phyloP scores from a whole-genome alignment of 2,888 invertebrate species.

The Monoplex corrugatus region DNA sequence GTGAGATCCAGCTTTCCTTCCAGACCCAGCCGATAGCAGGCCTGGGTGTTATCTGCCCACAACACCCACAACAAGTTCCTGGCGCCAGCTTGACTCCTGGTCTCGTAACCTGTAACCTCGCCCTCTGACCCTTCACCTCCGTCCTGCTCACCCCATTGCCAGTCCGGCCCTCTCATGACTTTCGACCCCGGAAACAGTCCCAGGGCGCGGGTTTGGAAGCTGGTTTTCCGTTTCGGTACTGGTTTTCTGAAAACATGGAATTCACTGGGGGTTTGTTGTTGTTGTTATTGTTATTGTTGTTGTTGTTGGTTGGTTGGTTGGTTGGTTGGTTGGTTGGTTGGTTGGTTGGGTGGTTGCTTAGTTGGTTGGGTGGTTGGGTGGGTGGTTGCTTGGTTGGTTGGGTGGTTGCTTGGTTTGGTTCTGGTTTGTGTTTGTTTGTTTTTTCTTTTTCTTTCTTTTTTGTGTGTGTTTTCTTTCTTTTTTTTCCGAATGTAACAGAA shows the following conservation, averaged over 20 bases:
- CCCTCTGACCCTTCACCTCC: constrained; percentile 33
- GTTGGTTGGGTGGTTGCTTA: too few relatives aligned
- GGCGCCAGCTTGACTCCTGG: background rate
- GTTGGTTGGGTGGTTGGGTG: too few relatives aligned
- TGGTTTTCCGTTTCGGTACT: constrained; percentile 4
- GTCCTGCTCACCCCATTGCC: constrained; percentile 35
- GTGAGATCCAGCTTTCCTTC: constrained; percentile 50
- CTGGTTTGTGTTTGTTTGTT: too few relatives aligned
- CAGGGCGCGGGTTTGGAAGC: background rate
- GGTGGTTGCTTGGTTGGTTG: too few relatives aligned
- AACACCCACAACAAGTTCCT: constrained; percentile 46
- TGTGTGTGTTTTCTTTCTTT: too few relatives aligned
- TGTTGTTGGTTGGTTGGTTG: too few relatives aligned
- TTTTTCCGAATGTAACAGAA: too few relatives aligned
- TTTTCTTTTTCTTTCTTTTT: too few relatives aligned
- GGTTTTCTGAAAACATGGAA: background rate
- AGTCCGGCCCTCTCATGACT: constrained; percentile 16
- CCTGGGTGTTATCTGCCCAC: constrained; percentile 41
- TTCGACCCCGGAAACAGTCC: constrained; percentile 39
- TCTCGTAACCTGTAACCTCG: constrained; percentile 7
- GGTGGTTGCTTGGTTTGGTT: too few relatives aligned
- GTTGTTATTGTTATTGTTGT: too few relatives aligned
- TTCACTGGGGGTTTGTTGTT: too few relatives aligned
- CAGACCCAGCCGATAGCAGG: constrained; percentile 47
- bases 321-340: too few relatives aligned